Base-by-base conservation (phyloP, 2,888 invertebrate species). In the Seira ritae region DNA sequence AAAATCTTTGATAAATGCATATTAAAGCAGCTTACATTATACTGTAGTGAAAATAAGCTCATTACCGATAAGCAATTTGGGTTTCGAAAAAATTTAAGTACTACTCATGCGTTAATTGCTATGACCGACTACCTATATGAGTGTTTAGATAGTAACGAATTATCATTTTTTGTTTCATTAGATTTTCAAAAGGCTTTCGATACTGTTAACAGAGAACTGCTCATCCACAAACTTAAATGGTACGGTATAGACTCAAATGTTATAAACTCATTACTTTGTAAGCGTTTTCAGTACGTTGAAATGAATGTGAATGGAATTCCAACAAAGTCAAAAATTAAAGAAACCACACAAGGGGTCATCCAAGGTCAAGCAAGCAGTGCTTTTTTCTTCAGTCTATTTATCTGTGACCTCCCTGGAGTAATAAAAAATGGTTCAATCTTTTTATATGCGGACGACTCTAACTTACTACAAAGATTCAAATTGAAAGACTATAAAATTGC, bases 1-100 rank as follows among this genome's bases (percentile, higher is more conserved):
- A 84, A 84, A 50, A 15, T 84, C n/a, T 19, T 80, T 6, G 77
- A 84, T 8, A 84, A 80, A 46, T 72, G 68, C 37, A 22, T 84
- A 1, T 19, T 71, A 20, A 24, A 4, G 0, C 70, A 84, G 22
- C 17, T 75, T 3, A 67, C 10, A 17, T 12, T 50, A 6, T 75
- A 72, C 23, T n/a, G 71, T 15, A 24, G 75, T 12, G 8, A 19
- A 0, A 55, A 76, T 31, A 22, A 60, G 10, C 37, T 84, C 15
- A 6, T 84, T 0, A 15, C 65, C 10, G 10, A 69, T 17, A 20
- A 23, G 10, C 84, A 84, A 31, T 84, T 76, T 73, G 80, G 80
- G 1, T 84, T 80, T 60, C 46, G 80, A 31, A 50, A 42, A 20
- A 10, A 37, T 0, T 24, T 71, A 8, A 66, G 75, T n/a, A 75